Conservation (phyloP, 2,888 invertebrate species). For the Gnatocerus cornutus region DNA sequence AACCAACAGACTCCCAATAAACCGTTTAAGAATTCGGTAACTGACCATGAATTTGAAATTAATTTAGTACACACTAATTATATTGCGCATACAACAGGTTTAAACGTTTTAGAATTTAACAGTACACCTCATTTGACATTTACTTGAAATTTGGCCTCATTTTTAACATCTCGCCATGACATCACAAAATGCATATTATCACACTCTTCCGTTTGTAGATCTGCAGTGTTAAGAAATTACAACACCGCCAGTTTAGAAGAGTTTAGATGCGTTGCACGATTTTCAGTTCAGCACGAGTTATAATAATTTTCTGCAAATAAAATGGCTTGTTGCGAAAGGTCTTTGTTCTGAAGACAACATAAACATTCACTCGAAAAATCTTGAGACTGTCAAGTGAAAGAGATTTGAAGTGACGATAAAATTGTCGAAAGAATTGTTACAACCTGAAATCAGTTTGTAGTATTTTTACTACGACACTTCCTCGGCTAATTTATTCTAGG, state of each 20-base stretch:
- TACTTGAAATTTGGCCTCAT: not conserved
- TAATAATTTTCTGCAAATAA: slow-evolving; percentile 13
- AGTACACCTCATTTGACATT: not conserved
- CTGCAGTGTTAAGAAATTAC: too few species aligned
- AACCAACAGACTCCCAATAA: too few species aligned
- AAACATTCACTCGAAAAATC: slow-evolving; percentile 1
- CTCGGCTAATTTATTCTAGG: not conserved
- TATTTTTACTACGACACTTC: not conserved
- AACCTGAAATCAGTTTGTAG: not conserved
- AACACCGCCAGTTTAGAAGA: too few species aligned
- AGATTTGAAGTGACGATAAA: slow-evolving; percentile 5
- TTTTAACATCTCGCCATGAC: slow-evolving; percentile 1
- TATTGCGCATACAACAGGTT: slow-evolving; percentile 5
- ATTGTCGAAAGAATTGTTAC: not conserved
- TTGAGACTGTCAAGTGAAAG: not conserved
- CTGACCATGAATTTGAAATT: slow-evolving; percentile 4
- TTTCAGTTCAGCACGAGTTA: too few species aligned
- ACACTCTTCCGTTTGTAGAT: not conserved
- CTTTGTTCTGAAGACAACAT: not conserved
- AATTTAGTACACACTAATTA: slow-evolving; percentile 1
- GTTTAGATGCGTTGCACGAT: too few species aligned
- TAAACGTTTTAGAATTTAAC: not conserved
- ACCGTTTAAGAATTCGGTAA: too few species aligned
- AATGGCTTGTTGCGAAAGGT: not conserved
- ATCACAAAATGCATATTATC: not conserved